phyloP scores from a whole-genome alignment of 92 coral and sea anemone species.

The Diadumene lineata region DNA sequence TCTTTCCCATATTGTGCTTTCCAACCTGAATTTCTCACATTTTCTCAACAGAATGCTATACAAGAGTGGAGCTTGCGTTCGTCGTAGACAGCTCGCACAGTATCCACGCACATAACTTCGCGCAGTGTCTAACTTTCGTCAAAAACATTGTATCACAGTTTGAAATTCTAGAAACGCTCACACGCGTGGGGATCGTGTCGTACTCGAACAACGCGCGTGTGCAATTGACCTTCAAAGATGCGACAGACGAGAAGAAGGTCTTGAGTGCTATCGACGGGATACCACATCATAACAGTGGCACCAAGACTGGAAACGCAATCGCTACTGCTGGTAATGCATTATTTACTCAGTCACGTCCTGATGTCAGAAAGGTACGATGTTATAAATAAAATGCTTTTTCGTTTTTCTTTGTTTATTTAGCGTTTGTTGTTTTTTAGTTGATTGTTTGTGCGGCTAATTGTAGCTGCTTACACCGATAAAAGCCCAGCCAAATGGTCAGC shows the following conservation, averaged over 20 bases:
- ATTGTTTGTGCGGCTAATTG: no score
- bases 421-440: no score
- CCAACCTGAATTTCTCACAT: neutral
- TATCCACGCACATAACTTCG: conserved; percentile 44
- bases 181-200: conserved; percentile 47
- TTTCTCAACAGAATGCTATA: conserved; percentile 23
- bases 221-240: conserved; percentile 8
- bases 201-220: conserved; percentile 48
- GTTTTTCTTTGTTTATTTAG: neutral
- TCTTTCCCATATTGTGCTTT: neutral
- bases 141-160: conserved; percentile 39
- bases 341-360: conserved; percentile 25
- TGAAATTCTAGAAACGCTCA: conserved; percentile 22
- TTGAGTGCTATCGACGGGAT: conserved; percentile 13
- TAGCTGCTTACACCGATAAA: no score
- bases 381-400: no score
- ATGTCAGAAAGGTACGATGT: conserved; percentile 39
- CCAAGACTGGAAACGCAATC: conserved; percentile 47
- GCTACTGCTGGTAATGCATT: conserved; percentile 19
- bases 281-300: conserved; percentile 31
- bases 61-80: conserved; percentile 48
- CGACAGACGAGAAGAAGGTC: conserved; percentile 6
- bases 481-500: no score
- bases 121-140: conserved; percentile 39
- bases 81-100: conserved; percentile 59